Evolutionary conservation across 2,888 invertebrate genomes (phyloP).

Genomic region (Drosophila helvetica): DNA sequence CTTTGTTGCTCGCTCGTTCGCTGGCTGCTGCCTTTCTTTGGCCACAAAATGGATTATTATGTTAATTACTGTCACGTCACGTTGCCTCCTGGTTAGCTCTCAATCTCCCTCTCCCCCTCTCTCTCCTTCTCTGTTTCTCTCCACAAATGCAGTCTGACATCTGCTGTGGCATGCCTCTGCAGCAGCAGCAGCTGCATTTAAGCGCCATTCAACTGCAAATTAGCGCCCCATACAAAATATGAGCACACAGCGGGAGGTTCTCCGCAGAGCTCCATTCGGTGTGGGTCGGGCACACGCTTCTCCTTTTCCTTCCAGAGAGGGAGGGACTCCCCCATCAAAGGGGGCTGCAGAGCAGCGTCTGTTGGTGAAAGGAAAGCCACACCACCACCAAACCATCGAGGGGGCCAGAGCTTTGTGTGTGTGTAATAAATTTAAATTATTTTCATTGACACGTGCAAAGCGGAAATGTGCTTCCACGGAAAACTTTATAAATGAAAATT

Average conservation of each 20-base stretch:
- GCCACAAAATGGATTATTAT: conserved; percentile 72
- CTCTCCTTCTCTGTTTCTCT: not conserved
- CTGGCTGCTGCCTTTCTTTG: conserved; percentile 46
- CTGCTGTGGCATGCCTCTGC: conserved; percentile 25
- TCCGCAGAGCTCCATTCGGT: conserved; percentile 11
- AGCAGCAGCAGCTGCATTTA: conserved; percentile 37
- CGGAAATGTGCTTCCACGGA: conserved; percentile 13
- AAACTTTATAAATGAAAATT: conserved; percentile 16
- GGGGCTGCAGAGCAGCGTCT: not conserved
- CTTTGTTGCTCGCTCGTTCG: not conserved
- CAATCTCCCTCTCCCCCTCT: not conserved
- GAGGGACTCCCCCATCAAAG: not conserved
- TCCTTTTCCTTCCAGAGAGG: not conserved
- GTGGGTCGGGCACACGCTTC: not conserved
- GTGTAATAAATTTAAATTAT: conserved; percentile 57
- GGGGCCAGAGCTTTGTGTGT: conserved; percentile 7
- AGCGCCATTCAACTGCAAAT: conserved; percentile 68
- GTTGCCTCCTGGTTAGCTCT: conserved; percentile 36
- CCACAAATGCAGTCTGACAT: conserved; percentile 18
- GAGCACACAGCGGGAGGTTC: conserved; percentile 17
- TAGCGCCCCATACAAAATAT: conserved; percentile 57
- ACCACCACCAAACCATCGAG: not conserved
- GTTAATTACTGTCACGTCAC: conserved; percentile 75
- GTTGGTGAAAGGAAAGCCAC: not conserved
- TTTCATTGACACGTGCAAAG: conserved; percentile 50